A percentile compares a stretch with the other conserved stretches of the same genome.
Evolutionary conservation across 2,888 invertebrate genomes (phyloP).

Genomic region (Drosophila planitibia): DNA sequence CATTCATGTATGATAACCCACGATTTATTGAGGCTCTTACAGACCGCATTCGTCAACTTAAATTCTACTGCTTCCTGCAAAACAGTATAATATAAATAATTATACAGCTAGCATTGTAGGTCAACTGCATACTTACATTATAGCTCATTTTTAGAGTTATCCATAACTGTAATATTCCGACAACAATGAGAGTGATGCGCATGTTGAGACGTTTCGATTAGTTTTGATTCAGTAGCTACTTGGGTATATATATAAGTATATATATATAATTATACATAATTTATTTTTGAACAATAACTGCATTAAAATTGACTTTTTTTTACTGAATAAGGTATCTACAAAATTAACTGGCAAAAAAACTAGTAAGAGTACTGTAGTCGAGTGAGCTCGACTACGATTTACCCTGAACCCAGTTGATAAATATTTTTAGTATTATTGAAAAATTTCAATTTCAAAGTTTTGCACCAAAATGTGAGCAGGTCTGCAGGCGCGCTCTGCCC

Average conservation of each 20-base stretch:
- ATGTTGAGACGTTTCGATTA: neutral
- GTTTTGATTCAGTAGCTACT: neutral
- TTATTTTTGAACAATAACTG: too few species aligned
- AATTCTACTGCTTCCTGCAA: slow-evolving; percentile 35
- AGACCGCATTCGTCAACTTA: slow-evolving; percentile 47
- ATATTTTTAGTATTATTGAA: too few species aligned
- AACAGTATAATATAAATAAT: neutral
- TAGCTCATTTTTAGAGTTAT: neutral
- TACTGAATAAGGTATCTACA: neutral
- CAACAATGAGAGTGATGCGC: neutral
- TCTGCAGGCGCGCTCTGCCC: too few species aligned
- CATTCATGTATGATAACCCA: slow-evolving; percentile 45
- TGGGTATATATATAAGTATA: too few species aligned
- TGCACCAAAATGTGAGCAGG: too few species aligned
- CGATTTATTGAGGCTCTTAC: slow-evolving; percentile 39
- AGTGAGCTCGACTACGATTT: too few species aligned
- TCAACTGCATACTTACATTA: neutral
- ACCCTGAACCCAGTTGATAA: too few species aligned
- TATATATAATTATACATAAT: too few species aligned
- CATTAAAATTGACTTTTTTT: too few species aligned
- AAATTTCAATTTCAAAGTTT: too few species aligned
- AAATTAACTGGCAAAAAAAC: neutral
- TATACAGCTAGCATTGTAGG: too few species aligned
- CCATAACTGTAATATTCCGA: neutral
- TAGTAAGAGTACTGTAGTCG: too few species aligned